Conservation (phyloP, 2,113 vertebrate genomes). For the Oxygymnocypris stewartii region DNA sequence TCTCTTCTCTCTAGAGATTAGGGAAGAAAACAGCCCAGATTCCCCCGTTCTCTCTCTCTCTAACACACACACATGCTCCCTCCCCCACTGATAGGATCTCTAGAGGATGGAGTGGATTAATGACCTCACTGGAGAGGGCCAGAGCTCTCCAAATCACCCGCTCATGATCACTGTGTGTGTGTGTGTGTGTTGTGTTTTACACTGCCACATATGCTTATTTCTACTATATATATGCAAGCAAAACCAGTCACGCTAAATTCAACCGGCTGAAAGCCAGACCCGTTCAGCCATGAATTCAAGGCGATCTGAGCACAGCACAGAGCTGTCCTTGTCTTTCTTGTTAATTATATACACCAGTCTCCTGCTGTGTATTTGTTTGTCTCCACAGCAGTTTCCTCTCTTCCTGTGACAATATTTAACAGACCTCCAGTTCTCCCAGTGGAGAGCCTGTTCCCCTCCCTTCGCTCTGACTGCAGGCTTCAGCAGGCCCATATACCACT, state of each 20-base stretch:
- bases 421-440: conserved; percentile 57
- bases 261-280: not conserved
- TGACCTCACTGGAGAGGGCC: conserved; percentile 66
- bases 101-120: conserved; percentile 70
- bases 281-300: conserved; percentile 45
- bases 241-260: not conserved
- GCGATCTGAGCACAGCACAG: conserved; percentile 40
- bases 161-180: conserved; percentile 41
- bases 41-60: conserved; percentile 52
- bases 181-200: conserved; percentile 23
- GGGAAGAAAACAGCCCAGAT: conserved; percentile 60
- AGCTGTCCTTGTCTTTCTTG: conserved; percentile 60
- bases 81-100: conserved; percentile 56
- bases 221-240: not conserved
- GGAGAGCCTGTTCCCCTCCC: conserved; percentile 17
- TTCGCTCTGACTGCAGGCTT: conserved; percentile 45
- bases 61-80: not conserved
- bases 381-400: conserved; percentile 63
- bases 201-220: not conserved
- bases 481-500: conserved; percentile 49
- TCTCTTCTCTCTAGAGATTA: conserved; percentile 67
- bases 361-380: conserved; percentile 64
- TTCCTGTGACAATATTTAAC: conserved; percentile 66
- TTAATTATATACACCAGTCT: conserved; percentile 71
- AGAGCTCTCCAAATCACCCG: conserved; percentile 57